A percentile compares a stretch with the other conserved stretches of the same genome.
phyloP scores from a whole-genome alignment of 2,888 invertebrate species.

The Drosophila atripex region DNA sequence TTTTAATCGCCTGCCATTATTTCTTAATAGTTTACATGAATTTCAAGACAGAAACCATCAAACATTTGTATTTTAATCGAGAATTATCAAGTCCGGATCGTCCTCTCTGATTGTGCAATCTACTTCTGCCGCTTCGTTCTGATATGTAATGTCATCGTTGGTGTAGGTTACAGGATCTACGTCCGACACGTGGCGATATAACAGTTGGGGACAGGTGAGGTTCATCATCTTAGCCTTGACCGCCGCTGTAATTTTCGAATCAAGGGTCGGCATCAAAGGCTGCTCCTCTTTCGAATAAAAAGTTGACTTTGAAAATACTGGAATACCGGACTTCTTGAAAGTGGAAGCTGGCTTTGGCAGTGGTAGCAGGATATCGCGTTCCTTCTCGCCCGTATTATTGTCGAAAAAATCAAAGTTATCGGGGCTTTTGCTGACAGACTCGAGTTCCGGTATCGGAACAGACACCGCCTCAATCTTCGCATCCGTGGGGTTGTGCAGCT shows the following conservation, averaged over 20 bases:
- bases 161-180: background rate
- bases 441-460: background rate
- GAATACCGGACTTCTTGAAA: background rate
- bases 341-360: background rate
- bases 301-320: background rate
- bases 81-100: background rate
- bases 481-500: conserved; percentile 11
- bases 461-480: background rate
- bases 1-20: no score
- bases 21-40: no score
- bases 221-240: background rate
- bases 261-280: background rate
- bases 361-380: background rate
- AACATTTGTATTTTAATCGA: background rate
- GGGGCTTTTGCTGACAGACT: background rate
- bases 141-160: background rate
- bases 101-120: background rate
- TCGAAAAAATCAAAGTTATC: background rate
- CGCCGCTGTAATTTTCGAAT: background rate
- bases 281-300: background rate
- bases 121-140: background rate
- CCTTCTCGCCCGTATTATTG: background rate
- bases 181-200: background rate
- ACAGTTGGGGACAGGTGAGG: background rate
- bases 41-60: background rate